Evolutionary conservation across 1,140 invertebrate genomes (phyloP), one percentile per base, ranked within the genome.

Genomic region (Acromyrmex echinatior): DNA sequence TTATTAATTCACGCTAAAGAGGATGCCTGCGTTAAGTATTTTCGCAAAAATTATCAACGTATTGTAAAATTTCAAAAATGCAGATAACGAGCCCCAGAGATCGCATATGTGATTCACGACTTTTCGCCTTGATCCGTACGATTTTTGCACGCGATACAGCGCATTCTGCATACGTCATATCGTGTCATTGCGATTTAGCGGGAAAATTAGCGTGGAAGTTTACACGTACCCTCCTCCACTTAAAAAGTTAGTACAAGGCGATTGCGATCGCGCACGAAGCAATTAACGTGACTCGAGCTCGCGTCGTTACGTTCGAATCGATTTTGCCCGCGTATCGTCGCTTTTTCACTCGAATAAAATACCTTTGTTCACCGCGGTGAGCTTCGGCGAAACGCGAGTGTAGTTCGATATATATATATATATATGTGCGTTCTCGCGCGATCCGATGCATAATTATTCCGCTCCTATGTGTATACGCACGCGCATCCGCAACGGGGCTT

Each of bases 181-280:
- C 28, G 28, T 31, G 70, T 76, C 70, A 84, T 76, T 62, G 70
- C 39, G 80, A 76, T 84, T 84, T 76, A 74, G 73, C 80, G 80
- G 68, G 39, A 35, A 82, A 82, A 82, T 49, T 62, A 45, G 18
- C 80, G 70, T 70, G 68, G 53, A 73, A 73, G 4, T 35, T 35
- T 49, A 49, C 70, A n/a, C 39, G 4, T 51, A 18, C 18, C 25
- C 25, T 21, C 21, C 18, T 9, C 3, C 14, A 3, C 28, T 45
- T 0, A 58, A 56, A 21, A 56, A 62, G 18, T 49, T 56, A 58
- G 51, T 35, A 35, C 21, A 28, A 28, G 31, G 5, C 31, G 53
- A 73, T 71, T 45, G 18, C 39, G 35, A 81, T 58, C 66, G 65
- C n/a, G 49, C 65, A n/a, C 68, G 18, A 51, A 49, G 28, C 28